Base-by-base conservation (phyloP, 2,797 vertebrate species). In the Trachops cirrhosus region DNA sequence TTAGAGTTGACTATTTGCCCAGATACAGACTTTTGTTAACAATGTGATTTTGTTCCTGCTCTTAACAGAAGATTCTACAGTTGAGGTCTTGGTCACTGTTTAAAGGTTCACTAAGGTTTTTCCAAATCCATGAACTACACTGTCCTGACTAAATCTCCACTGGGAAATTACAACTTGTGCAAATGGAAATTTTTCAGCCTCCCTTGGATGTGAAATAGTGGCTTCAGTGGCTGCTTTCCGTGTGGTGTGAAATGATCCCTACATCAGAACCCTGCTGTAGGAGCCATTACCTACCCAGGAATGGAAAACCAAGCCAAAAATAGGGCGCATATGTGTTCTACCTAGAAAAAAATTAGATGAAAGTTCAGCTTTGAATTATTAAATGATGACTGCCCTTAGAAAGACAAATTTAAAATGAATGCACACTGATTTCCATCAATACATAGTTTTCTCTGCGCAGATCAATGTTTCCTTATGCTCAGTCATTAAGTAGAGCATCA, bases 81-180 rank as follows among this genome's bases (percentile, higher is more conserved):
- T 32, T 86, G 22, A 79, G 34, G 57, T 87, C 73, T 80, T 46
- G 12, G 90, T 74, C 26, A 79, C 29, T 52, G 52, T 62, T 62
- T 59, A 82, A 89, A 70, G 32, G 24, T 82, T 93, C 84, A 79
- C 24, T 70, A 78, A 91, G 11, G 74, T 92, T 93, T 64, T 50
- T 95, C 57, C 64, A 92, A 12, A 83, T 95, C 48, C 50, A 14
- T 50, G 21, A 70, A 71, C 50, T 75, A 84, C 70, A 64, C 70
- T 67, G 54, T 41, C 62, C 21, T 71, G 32, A 59, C 22, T 84
- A 41, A 71, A 80, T 67, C 73, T 5, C 46, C 32, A 29, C 73
- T 91, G 86, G 86, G 92, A 92, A 95, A 95, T 94, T 41, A 89
- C 4, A 57, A 32, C 24, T 50, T 80, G 22, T 92, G 88, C 3